These are phyloP conservation scores for Epistrophe grossulariae DNA, from an alignment of 2,888 invertebrate genomes.

Conservation along the genomic window DNA sequence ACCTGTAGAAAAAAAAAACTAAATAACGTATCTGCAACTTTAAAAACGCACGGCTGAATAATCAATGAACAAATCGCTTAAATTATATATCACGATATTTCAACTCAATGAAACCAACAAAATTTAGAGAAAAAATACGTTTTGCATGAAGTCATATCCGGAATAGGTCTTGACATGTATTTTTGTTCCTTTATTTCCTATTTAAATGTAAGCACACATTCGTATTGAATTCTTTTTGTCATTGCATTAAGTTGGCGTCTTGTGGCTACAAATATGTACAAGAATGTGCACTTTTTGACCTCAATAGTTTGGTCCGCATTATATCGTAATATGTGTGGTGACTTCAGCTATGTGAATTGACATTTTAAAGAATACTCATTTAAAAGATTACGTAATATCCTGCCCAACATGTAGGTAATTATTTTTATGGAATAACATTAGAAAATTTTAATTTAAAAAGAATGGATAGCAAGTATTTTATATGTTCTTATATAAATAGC, in stretches of 20 bases:
- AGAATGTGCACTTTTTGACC: slow-evolving; percentile 18
- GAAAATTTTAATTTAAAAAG: too few relatives aligned
- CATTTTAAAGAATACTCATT: not conserved
- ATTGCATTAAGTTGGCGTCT: slow-evolving; percentile 22
- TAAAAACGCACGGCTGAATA: too few relatives aligned
- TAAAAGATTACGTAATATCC: not conserved
- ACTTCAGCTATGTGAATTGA: not conserved
- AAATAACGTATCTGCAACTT: too few relatives aligned
- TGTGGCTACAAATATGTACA: not conserved
- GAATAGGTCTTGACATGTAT: not conserved
- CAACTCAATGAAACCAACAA: not conserved
- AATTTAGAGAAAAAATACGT: not conserved
- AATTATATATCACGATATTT: not conserved
- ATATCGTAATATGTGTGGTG: not conserved
- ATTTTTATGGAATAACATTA: too few relatives aligned
- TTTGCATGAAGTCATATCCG: slow-evolving; percentile 1
- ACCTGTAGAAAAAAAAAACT: too few relatives aligned
- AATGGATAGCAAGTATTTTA: too few relatives aligned
- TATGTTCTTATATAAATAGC: too few relatives aligned
- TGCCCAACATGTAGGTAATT: too few relatives aligned
- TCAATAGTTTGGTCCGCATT: slow-evolving; percentile 4
- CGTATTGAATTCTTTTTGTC: slow-evolving; percentile 7
- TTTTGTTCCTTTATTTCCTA: not conserved
- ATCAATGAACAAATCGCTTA: too few relatives aligned
- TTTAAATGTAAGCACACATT: not conserved